Conservation (phyloP, 2,113 vertebrate genomes). For the Phalacrocorax aristotelis region DNA sequence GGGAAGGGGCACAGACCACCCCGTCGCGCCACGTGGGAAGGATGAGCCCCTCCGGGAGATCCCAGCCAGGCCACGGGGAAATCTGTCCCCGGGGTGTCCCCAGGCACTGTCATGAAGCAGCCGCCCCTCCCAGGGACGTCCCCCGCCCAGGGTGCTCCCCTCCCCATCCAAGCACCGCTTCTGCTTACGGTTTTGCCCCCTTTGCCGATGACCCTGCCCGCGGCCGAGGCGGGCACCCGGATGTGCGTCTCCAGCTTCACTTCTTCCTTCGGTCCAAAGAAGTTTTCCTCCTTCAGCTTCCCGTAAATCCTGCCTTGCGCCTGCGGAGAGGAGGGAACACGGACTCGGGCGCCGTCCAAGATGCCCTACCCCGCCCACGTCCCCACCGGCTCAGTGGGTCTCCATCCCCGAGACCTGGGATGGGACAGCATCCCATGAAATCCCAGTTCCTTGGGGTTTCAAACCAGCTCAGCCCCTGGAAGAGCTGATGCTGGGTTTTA, state of each 20-base stretch:
- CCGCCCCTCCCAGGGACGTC: not conserved
- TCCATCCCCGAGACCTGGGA: rapidly evolving
- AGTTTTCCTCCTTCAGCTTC: conserved; percentile 95
- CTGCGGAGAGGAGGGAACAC: conserved; percentile 3
- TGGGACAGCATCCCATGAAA: not conserved
- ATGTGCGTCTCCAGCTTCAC: conserved; percentile 95
- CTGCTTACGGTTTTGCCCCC: conserved; percentile 90
- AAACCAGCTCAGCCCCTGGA: not conserved
- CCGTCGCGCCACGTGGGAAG: rapidly evolving
- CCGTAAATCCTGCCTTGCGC: conserved; percentile 94
- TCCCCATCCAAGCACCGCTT: rapidly evolving
- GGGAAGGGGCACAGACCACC: not conserved
- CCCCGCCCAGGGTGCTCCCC: not conserved
- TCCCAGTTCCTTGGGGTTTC: not conserved
- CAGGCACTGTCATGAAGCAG: not conserved
- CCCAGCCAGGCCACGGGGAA: not conserved
- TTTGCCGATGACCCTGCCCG: conserved; percentile 91
- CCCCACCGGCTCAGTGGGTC: not conserved
- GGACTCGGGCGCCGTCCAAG: rapidly evolving
- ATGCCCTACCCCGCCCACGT: rapidly evolving
- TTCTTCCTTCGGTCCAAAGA: conserved; percentile 93
- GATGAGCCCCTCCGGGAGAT: rapidly evolving
- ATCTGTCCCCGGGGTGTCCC: rapidly evolving
- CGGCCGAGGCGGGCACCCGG: conserved; percentile 88
- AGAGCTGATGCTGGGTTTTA: not conserved